Conservation (phyloP, 2,888 invertebrate genomes). For the Microchrysa polita region DNA sequence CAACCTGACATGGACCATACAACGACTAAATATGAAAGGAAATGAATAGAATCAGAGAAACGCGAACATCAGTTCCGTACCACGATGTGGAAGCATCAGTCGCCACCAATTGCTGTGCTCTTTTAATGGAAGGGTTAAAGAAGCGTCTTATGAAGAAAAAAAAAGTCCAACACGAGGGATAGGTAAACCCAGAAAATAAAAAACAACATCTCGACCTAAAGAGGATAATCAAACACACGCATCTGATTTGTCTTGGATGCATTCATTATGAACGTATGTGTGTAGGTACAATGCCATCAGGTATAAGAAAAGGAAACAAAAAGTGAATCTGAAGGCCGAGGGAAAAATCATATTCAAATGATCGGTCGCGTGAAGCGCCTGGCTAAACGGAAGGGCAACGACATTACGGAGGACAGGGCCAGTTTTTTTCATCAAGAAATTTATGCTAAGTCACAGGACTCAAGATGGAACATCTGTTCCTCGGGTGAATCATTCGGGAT, state of each 20-base stretch:
- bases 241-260: not conserved
- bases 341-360: slow-evolving; percentile 40
- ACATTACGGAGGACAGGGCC: not conserved
- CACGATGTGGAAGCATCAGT: slow-evolving; percentile 7
- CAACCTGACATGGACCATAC: slow-evolving; percentile 29
- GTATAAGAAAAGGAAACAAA: slow-evolving; percentile 7
- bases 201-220: not conserved
- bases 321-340: not conserved
- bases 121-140: slow-evolving; percentile 33
- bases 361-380: slow-evolving; percentile 11
- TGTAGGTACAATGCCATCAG: slow-evolving; percentile 6
- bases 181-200: too few relatives aligned
- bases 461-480: slow-evolving; percentile 9
- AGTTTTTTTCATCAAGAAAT: slow-evolving; percentile 24
- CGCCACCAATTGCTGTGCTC: not conserved
- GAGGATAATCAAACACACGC: slow-evolving; percentile 23
- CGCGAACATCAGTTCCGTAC: not conserved
- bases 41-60: slow-evolving; percentile 4
- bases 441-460: slow-evolving; percentile 31
- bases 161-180: not conserved
- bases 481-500: not conserved
- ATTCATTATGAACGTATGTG: not conserved
- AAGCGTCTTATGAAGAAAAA: too few relatives aligned
- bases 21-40: slow-evolving; percentile 24
- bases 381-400: not conserved